These are phyloP conservation scores for Mactra quadrangularis DNA, from an alignment of 1,140 invertebrate species.

Conservation along the genomic window DNA sequence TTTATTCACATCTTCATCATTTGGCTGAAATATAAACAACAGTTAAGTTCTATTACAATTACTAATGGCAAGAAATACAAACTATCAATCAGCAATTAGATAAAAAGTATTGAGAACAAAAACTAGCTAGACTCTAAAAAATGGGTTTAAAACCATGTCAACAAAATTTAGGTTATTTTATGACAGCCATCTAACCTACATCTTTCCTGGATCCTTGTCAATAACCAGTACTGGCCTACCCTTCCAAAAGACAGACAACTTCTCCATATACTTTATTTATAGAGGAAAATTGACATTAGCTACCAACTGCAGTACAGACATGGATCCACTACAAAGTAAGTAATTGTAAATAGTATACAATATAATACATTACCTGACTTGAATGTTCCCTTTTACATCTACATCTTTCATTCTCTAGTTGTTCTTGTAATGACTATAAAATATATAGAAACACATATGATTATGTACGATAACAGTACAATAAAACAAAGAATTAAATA, in stretches of 20 bases:
- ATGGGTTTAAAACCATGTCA: not conserved
- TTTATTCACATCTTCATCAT: not conserved
- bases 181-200: no score
- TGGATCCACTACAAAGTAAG: not conserved
- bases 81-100: no score
- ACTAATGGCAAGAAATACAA: no score
- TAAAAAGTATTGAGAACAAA: not conserved
- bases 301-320: not conserved
- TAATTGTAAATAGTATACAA: no score
- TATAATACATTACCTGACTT: not conserved
- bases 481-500: no score
- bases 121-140: not conserved
- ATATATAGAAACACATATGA: not conserved
- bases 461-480: no score
- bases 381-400: not conserved
- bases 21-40: not conserved
- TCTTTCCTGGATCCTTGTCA: no score
- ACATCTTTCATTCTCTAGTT: slow-evolving; percentile 40
- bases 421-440: slow-evolving; percentile 37
- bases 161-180: no score
- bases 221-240: no score
- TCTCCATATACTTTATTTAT: no score
- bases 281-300: not conserved
- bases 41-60: not conserved
- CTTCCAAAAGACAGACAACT: no score